A percentile compares a stretch with the other conserved stretches of the same genome.
Conservation (phyloP, 2,888 invertebrate species). For the Fragum sueziense region DNA sequence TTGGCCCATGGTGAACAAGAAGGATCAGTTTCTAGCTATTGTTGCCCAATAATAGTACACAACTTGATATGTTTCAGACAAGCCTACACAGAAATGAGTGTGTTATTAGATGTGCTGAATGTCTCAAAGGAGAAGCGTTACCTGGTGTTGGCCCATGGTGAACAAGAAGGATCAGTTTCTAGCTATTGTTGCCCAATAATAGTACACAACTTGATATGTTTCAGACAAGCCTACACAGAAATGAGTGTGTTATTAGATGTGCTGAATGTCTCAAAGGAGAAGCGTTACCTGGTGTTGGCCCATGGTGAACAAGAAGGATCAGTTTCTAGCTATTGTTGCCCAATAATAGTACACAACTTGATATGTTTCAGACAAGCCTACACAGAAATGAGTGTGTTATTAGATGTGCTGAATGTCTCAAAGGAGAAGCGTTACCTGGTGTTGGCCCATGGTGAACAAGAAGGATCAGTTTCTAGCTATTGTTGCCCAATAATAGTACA, state of each 20-base stretch:
- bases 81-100: conserved; percentile 95
- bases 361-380: conserved; percentile 87
- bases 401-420: conserved; percentile 95
- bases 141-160: conserved; percentile 94
- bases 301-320: conserved; percentile 90
- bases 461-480: conserved; percentile 84
- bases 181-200: too few relatives aligned
- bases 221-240: conserved; percentile 93
- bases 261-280: conserved; percentile 94
- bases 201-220: too few relatives aligned
- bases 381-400: conserved; percentile 95
- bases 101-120: conserved; percentile 94
- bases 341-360: too few relatives aligned
- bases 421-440: conserved; percentile 98
- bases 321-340: too few relatives aligned
- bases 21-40: conserved; percentile 83
- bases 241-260: conserved; percentile 96
- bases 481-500: too few relatives aligned
- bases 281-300: conserved; percentile 96
- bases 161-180: conserved; percentile 86
- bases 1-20: conserved; percentile 94
- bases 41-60: too few relatives aligned
- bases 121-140: conserved; percentile 97
- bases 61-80: conserved; percentile 85
- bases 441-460: conserved; percentile 92